Base-by-base conservation (phyloP, 2,888 invertebrate genomes). In the Plagodis pulveraria region DNA sequence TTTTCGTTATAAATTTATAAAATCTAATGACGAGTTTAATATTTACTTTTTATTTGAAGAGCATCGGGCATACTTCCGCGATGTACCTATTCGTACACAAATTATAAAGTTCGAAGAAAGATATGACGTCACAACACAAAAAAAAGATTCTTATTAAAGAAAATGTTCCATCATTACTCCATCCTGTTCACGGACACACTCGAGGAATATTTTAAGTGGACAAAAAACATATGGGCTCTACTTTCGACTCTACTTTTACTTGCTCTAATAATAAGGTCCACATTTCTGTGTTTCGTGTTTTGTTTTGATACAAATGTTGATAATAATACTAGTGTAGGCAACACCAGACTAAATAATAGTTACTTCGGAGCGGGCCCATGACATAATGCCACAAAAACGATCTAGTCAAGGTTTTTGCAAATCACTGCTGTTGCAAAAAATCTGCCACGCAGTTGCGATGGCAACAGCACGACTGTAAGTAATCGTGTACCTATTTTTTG, bases 361-460 rank as follows among this genome's bases (percentile, higher is more conserved):
- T 36, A 36, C 7, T 40, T 40, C 10, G 40, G 6, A 10, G 67
- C 59, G 63, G 53, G 51, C 58, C 63, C 73, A 77, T 81, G 81
- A 81, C 81, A 81, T 80, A 80, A 81, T 74, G 74, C 71, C 36
- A 62, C 78, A 81, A 82, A 82, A 81, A 82, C 76, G 67, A 65
- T 62, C 72, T 67, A 75, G 74, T 74, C 76, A 74, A 75, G 76
- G 75, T 72, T 75, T 66, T 57, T 69, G 69, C 67, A 67, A 74
- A 71, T 77, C 73, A 70, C 42, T 11, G 50, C 50, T 47, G 56
- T 43, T 51, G 69, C 58, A 66, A 71, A 76, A 76, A 74, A 71
- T 46, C 8, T 35, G 44, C 40, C 11, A 43, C 32, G 58, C 50
- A 54, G 72, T 68, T 65, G 58, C 71, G 68, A 72, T 74, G 64